Conservation (phyloP, 2,113 vertebrate genomes). For the Corythornis vintsioides region DNA sequence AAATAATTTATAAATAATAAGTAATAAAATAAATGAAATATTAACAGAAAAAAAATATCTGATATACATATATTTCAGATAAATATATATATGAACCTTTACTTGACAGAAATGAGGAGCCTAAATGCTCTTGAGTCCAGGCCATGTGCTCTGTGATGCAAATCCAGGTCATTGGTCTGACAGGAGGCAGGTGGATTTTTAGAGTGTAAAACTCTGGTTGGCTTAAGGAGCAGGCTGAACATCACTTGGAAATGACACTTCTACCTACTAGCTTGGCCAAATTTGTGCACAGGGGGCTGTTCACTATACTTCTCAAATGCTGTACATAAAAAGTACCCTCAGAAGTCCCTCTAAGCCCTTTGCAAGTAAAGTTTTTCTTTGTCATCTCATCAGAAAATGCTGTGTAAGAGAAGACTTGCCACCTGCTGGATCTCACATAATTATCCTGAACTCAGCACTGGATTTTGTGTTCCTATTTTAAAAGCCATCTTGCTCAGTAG, state of each 20-base stretch:
- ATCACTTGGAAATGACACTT: neutral
- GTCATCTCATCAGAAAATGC: neutral
- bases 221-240: neutral
- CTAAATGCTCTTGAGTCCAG: neutral
- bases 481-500: conserved; percentile 37
- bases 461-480: conserved; percentile 52
- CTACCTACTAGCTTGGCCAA: neutral
- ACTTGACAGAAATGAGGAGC: neutral
- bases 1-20: no score
- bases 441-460: neutral
- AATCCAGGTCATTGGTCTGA: neutral
- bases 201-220: neutral
- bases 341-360: neutral
- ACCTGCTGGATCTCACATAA: conserved; percentile 22
- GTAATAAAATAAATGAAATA: neutral
- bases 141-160: neutral
- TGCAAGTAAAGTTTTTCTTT: neutral
- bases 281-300: neutral
- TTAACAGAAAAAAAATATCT: neutral
- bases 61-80: no score
- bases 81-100: neutral
- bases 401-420: conserved; percentile 28
- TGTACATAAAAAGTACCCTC: neutral
- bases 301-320: neutral
- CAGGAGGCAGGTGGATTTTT: neutral